A percentile compares a stretch with the other conserved stretches of the same genome.
Evolutionary conservation across 1,140 invertebrate genomes (phyloP).

Genomic region (Achroia grisella): DNA sequence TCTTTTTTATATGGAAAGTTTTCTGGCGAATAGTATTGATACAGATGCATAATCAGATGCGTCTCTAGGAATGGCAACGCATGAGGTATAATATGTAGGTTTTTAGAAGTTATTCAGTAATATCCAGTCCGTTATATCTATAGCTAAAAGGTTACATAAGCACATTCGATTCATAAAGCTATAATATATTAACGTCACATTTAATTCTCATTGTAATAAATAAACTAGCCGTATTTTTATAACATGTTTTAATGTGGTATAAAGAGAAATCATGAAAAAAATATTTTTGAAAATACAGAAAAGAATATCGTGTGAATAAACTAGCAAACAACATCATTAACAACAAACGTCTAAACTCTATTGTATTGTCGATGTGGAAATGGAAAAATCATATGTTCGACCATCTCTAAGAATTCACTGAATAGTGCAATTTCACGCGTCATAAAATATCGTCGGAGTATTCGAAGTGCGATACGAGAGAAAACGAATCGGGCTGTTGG

Average conservation of each 20-base stretch:
- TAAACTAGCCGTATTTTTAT: no score
- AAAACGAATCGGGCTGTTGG: conserved; percentile 41
- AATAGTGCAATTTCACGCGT: conserved; percentile 62
- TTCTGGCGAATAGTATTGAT: no score
- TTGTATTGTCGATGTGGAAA: conserved; percentile 61
- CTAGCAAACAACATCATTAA: conserved; percentile 47
- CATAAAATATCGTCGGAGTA: conserved; percentile 53
- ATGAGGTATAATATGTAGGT: no score
- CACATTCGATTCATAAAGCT: no score
- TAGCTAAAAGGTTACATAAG: no score
- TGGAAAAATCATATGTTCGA: conserved; percentile 55
- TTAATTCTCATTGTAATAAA: no score
- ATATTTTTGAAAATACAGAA: conserved; percentile 2
- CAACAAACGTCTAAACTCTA: conserved; percentile 44
- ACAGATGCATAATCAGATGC: no score
- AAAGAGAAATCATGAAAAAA: not conserved
- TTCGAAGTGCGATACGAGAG: conserved; percentile 43
- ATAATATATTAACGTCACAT: no score
- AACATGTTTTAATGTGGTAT: not conserved
- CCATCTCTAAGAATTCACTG: conserved; percentile 32
- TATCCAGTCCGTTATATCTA: no score
- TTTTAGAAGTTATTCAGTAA: no score
- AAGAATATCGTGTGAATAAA: conserved; percentile 21
- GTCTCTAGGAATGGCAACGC: no score
- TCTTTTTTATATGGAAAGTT: no score